phyloP scores from a whole-genome alignment of 1,140 invertebrate species.

The Zaprionus kolodkinae region DNA sequence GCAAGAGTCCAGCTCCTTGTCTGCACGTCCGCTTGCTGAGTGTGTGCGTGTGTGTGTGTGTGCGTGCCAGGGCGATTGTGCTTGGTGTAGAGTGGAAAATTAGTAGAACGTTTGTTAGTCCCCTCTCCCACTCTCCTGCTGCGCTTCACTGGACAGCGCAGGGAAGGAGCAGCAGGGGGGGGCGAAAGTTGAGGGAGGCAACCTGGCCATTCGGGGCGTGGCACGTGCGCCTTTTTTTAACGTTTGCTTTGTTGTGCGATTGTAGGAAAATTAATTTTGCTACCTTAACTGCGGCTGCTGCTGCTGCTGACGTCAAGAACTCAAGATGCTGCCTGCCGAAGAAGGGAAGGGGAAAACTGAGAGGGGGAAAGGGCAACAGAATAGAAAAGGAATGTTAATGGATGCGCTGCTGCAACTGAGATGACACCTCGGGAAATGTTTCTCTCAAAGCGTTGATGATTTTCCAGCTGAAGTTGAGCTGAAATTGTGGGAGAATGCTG shows the following conservation, averaged over 20 bases:
- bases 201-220: background rate
- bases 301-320: constrained; percentile 61
- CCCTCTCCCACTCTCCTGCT: background rate
- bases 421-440: constrained; percentile 70
- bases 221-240: constrained; percentile 68
- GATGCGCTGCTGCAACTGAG: constrained; percentile 21
- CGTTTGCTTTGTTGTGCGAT: constrained; percentile 72
- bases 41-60: constrained; percentile 19
- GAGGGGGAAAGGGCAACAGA: background rate
- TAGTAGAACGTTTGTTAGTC: constrained; percentile 76
- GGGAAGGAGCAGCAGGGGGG: background rate
- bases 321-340: constrained; percentile 13
- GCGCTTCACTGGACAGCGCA: constrained; percentile 63
- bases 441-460: constrained; percentile 37
- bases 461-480: constrained; percentile 23
- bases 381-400: constrained; percentile 20
- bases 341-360: background rate
- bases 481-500: constrained; percentile 28
- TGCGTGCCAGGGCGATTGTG: constrained; percentile 56
- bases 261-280: constrained; percentile 80
- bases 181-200: no score
- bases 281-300: constrained; percentile 66
- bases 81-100: constrained; percentile 80
- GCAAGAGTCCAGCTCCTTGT: constrained; percentile 76
- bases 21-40: constrained; percentile 37